Evolutionary conservation across 2,797 vertebrate genomes (phyloP).

Genomic region (Numenius phaeopus): DNA sequence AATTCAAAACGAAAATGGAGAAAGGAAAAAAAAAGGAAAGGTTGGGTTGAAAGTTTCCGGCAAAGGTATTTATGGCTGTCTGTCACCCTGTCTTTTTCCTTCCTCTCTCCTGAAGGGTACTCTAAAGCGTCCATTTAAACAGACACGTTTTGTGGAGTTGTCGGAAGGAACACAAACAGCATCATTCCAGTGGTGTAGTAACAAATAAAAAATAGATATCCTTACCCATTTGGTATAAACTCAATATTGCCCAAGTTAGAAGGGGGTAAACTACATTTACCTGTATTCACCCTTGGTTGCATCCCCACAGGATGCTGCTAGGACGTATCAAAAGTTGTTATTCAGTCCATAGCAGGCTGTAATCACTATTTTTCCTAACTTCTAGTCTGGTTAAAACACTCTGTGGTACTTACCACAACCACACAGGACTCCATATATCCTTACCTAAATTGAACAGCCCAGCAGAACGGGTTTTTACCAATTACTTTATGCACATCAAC

Average conservation of each 20-base stretch:
- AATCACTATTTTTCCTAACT: conserved; percentile 41
- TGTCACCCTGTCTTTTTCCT: background rate
- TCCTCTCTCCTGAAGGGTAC: background rate
- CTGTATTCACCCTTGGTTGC: conserved; percentile 11
- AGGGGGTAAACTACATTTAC: conserved; percentile 30
- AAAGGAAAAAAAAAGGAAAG: background rate
- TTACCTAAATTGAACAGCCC: background rate
- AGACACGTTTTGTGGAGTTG: background rate
- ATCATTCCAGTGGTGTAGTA: background rate
- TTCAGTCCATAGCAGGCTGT: conserved; percentile 19
- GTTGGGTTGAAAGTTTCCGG: conserved; percentile 23
- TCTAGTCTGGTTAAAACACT: background rate
- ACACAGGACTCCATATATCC: background rate
- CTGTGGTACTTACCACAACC: background rate
- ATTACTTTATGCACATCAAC: background rate
- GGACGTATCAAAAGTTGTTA: conserved; percentile 7
- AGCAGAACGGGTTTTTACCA: background rate
- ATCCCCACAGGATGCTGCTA: conserved; percentile 23
- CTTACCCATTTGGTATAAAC: background rate
- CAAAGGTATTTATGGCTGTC: conserved; percentile 17
- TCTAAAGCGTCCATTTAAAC: background rate
- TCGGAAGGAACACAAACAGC: background rate
- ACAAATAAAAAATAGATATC: conserved; percentile 33
- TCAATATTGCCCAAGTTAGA: background rate
- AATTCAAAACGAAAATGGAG: conserved; percentile 37